phyloP scores from a whole-genome alignment of 2,113 vertebrate species.

The Oncorhynchus keta region DNA sequence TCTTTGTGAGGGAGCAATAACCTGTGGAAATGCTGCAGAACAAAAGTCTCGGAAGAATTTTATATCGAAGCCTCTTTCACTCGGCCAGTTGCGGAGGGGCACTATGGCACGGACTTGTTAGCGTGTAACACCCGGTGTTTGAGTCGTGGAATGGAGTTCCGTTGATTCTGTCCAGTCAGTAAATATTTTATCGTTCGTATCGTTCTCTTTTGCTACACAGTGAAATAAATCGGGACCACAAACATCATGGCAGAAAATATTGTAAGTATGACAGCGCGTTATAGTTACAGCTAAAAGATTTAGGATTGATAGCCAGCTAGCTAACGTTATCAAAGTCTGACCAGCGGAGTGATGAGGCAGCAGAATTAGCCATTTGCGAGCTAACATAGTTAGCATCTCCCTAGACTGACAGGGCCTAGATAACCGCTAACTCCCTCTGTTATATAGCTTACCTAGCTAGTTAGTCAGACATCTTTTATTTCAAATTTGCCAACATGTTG shows the following conservation, averaged over 20 bases:
- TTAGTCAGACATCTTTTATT: background rate
- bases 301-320: slow-evolving; percentile 33
- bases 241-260: slow-evolving; percentile 85
- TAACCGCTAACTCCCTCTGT: slow-evolving; percentile 18
- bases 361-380: slow-evolving; percentile 77
- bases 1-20: too few species aligned
- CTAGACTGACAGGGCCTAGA: slow-evolving; percentile 6
- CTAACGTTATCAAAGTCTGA: slow-evolving; percentile 38
- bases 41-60: too few species aligned
- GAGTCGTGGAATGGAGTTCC: slow-evolving; percentile 77
- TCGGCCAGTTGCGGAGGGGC: background rate
- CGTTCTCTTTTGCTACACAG: slow-evolving; percentile 15
- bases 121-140: slow-evolving; percentile 62
- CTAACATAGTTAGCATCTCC: background rate
- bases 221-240: slow-evolving; percentile 13
- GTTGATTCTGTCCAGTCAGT: slow-evolving; percentile 45
- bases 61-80: background rate
- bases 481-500: too few species aligned
- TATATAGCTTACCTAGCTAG: slow-evolving; percentile 19
- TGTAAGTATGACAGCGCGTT: slow-evolving; percentile 73
- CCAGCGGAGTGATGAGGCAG: slow-evolving; percentile 83
- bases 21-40: too few species aligned
- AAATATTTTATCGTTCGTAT: slow-evolving; percentile 25
- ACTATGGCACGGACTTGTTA: slow-evolving; percentile 26
- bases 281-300: background rate